phyloP scores from a whole-genome alignment of 2,113 vertebrate species.

The Heloderma charlesbogerti region DNA sequence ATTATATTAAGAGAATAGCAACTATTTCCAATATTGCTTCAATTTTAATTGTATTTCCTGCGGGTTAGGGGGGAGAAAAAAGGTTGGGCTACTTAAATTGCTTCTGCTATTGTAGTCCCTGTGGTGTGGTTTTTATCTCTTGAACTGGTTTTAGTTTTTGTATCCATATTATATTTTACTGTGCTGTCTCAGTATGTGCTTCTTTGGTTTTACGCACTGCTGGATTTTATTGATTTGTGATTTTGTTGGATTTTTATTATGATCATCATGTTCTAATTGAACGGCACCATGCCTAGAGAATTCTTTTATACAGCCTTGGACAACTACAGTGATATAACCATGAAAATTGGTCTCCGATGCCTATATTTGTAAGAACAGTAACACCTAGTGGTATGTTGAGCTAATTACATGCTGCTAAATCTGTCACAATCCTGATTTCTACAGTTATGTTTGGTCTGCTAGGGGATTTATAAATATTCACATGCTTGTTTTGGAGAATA shows the following conservation, averaged over 20 bases:
- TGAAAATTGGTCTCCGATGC: not conserved
- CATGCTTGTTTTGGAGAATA: not conserved
- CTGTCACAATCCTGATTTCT: not conserved
- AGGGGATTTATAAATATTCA: not conserved
- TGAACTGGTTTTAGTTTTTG: not conserved
- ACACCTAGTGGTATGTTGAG: not conserved
- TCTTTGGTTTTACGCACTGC: not conserved
- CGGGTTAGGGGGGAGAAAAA: no score
- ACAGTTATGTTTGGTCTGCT: not conserved
- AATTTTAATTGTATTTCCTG: not conserved
- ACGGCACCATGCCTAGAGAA: not conserved
- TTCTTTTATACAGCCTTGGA: not conserved
- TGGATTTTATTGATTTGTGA: not conserved
- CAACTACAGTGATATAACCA: not conserved
- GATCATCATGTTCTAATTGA: not conserved
- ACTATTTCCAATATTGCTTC: not conserved
- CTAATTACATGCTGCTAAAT: constrained; percentile 1
- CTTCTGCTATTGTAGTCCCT: not conserved
- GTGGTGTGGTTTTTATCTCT: not conserved
- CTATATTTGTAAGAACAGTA: not conserved
- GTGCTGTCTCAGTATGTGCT: not conserved
- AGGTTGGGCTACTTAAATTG: no score
- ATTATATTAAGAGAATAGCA: not conserved
- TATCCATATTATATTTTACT: not conserved
- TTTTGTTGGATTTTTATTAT: not conserved